Percentiles rank a stretch among this genome's conserved stretches.
phyloP scores from a whole-genome alignment of 2,113 vertebrate species.

The Zosterops hypoxanthus region DNA sequence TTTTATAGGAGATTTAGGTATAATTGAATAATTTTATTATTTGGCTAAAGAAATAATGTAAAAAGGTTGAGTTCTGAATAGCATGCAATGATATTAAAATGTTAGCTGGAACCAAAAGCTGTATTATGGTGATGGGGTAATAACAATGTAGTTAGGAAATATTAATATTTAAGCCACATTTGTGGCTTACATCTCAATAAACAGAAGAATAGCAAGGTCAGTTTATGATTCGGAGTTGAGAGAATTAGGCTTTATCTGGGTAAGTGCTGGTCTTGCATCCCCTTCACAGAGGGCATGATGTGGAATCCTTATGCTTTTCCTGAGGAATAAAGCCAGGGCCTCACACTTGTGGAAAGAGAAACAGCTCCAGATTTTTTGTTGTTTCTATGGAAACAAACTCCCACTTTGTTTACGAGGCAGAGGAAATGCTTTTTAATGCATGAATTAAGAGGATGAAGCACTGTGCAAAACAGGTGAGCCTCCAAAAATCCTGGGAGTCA shows the following conservation, averaged over 20 bases:
- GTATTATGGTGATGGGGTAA: neutral
- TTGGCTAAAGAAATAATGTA: neutral
- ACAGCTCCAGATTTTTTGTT: neutral
- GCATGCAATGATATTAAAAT: neutral
- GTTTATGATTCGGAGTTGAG: neutral
- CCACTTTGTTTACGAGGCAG: conserved; percentile 3
- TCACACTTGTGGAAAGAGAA: neutral
- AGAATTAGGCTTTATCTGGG: neutral
- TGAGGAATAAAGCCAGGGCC: neutral
- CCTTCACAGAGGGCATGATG: neutral
- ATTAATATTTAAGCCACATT: neutral
- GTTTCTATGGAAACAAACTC: conserved; percentile 55
- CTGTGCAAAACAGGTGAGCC: neutral
- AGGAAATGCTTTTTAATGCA: conserved; percentile 21
- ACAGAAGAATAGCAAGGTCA: neutral
- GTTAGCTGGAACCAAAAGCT: neutral
- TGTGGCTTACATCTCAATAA: neutral
- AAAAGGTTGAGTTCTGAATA: neutral
- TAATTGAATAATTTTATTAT: neutral
- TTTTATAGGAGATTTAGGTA: neutral
- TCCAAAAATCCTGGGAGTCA: neutral
- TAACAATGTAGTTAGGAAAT: neutral
- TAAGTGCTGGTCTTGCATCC: neutral
- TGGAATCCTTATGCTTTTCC: neutral
- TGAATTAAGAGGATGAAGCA: neutral